Evolutionary conservation across 2,797 vertebrate species (phyloP), one percentile per base, ranked within the genome.

Genomic region (Perodicticus potto): DNA sequence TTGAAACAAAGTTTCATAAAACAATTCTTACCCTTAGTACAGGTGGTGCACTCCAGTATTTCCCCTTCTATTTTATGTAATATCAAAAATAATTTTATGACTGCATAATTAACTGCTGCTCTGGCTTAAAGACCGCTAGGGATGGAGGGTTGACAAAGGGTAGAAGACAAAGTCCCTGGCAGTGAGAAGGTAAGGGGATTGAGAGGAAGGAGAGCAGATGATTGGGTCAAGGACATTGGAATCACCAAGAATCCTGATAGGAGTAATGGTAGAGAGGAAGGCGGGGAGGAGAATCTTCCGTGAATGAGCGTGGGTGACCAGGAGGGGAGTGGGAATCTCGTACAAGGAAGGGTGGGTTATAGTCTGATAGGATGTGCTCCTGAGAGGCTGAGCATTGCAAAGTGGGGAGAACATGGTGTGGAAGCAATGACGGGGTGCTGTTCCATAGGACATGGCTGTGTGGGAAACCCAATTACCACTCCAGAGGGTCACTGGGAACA

Each of bases 1-100:
- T 32, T 61, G 16, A 94, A 95, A 49, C 23, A 34, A 87, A 85
- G 8, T 85, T 80, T 81, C 76, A 80, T 25, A 25, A 93, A 72
- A 81, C 0, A 88, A 45, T 84, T 93, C 19, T 53, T 72, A 49
- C 0, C 17, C 0, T 81, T 86, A 34, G 12, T 40, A 27, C 2
- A 8, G 37, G 23, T 32, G 77, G 37, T 45, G 7, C 0, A 45
- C 27, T 43, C 29, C 65, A 43, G 55, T 23, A 85, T 84, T 43
- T 81, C 22, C 22, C 49, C 4, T 86, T 78, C 32, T 74, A 13
- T 74, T 74, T 72, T 43, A 59, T 45, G 27, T 70, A 77, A 65
- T 40, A 40, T 12, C 55, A 73, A 89, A 84, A 43, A 6, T 10
- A 7, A 76, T 59, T 87, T 95, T 11, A 57, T 94, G 57, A 32